phyloP scores from a whole-genome alignment of 2,113 vertebrate species.

The Cromileptes altivelis region DNA sequence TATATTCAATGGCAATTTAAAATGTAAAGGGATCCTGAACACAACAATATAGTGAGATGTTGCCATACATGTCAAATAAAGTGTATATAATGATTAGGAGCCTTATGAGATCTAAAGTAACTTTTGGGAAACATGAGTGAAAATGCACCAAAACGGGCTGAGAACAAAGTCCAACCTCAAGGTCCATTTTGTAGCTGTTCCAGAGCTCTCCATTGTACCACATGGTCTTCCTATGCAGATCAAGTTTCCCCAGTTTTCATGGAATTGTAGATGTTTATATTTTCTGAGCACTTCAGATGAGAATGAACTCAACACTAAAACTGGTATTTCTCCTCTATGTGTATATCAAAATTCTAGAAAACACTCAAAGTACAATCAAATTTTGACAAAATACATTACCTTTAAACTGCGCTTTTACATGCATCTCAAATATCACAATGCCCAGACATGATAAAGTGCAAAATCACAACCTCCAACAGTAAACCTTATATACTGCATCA shows the following conservation, averaged over 20 bases:
- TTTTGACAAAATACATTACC: conserved; percentile 54
- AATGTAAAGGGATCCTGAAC: not conserved
- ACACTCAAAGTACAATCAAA: conserved; percentile 60
- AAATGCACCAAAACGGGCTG: conserved; percentile 13
- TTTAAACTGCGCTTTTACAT: conserved; percentile 59
- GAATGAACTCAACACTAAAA: conserved; percentile 18
- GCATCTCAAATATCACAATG: conserved; percentile 59
- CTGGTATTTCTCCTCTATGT: conserved; percentile 17
- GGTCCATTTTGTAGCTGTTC: not conserved
- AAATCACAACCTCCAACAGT: conserved; percentile 54
- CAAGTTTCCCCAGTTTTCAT: not conserved
- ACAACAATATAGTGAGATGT: conserved; percentile 15
- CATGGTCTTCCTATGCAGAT: not conserved
- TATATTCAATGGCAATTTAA: conserved; percentile 1
- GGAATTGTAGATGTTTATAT: not conserved
- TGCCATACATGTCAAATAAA: not conserved
- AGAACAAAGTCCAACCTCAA: conserved; percentile 5
- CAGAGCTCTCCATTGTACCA: not conserved
- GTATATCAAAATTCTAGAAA: conserved; percentile 63
- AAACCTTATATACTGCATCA: conserved; percentile 45
- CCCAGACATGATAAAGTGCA: conserved; percentile 66
- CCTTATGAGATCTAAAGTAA: not conserved
- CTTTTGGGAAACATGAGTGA: not conserved
- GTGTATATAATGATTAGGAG: conserved; percentile 1
- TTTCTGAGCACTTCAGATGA: conserved; percentile 4